phyloP scores from a whole-genome alignment of 2,888 invertebrate species.

The Hirtodrosophila trivittata region DNA sequence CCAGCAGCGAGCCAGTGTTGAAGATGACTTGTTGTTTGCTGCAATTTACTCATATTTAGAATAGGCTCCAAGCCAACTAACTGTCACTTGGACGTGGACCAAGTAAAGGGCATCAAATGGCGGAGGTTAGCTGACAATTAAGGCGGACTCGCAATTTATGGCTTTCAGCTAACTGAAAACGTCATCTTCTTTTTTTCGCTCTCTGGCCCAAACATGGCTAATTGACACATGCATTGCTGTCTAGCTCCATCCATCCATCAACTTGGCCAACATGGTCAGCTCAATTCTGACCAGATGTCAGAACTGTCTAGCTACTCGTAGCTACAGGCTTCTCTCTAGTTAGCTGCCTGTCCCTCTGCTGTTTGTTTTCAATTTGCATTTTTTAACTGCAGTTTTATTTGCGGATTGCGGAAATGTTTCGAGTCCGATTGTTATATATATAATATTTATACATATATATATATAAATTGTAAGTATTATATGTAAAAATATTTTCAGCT shows the following conservation, averaged over 20 bases:
- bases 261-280: constrained; percentile 25
- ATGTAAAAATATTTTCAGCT: constrained; percentile 16
- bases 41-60: constrained; percentile 60
- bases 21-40: constrained; percentile 29
- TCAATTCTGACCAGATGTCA: constrained; percentile 6
- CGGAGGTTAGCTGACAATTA: constrained; percentile 62
- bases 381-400: constrained; percentile 29
- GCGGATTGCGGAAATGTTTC: constrained; percentile 65
- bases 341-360: constrained; percentile 8
- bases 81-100: constrained; percentile 12
- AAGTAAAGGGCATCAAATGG: constrained; percentile 71
- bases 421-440: constrained; percentile 11
- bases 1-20: constrained; percentile 20
- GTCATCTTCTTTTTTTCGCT: constrained; percentile 12
- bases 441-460: constrained; percentile 18
- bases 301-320: constrained; percentile 8
- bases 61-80: constrained; percentile 37
- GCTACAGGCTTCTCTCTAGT: constrained; percentile 29
- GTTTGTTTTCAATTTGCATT: constrained; percentile 45
- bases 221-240: constrained; percentile 40
- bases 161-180: constrained; percentile 18
- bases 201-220: constrained; percentile 42
- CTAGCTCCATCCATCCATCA: constrained; percentile 27
- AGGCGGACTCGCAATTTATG: constrained; percentile 43
- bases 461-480: constrained; percentile 16